Evolutionary conservation across 2,888 invertebrate genomes (phyloP).

Genomic region (Phyllotreta striolata): DNA sequence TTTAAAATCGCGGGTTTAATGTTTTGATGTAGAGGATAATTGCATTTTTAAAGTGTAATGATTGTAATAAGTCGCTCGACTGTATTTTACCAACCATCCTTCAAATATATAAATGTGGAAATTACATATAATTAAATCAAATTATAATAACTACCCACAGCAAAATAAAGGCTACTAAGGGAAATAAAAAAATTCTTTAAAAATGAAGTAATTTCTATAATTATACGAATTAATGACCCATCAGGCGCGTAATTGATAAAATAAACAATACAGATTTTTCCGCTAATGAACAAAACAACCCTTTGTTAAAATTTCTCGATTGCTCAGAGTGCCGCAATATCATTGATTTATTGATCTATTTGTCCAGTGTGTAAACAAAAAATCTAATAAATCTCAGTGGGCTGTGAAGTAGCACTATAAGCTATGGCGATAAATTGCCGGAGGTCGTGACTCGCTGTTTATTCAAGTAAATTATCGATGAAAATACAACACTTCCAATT

Average conservation of each 20-base stretch:
- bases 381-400: constrained; percentile 23
- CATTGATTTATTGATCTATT: constrained; percentile 31
- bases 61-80: too few relatives aligned
- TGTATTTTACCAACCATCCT: too few relatives aligned
- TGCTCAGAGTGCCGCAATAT: constrained; percentile 19
- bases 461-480: constrained; percentile 29
- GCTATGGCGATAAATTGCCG: constrained; percentile 28
- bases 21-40: too few relatives aligned
- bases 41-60: too few relatives aligned
- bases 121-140: too few relatives aligned
- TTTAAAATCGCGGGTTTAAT: too few relatives aligned
- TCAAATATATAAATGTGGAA: too few relatives aligned
- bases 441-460: constrained; percentile 40
- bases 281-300: constrained; percentile 3
- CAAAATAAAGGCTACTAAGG: too few relatives aligned
- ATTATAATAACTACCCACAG: too few relatives aligned
- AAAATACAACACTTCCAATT: constrained; percentile 27
- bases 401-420: constrained; percentile 23
- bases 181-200: too few relatives aligned
- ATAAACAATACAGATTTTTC: background rate
- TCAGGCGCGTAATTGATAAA: background rate
- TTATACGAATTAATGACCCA: too few relatives aligned
- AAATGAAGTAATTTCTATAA: too few relatives aligned
- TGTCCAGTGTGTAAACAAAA: constrained; percentile 21
- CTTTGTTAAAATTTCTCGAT: constrained; percentile 10